A percentile compares a stretch with the other conserved stretches of the same genome.
These are phyloP conservation scores for Cinclus mexicanus DNA, from an alignment of 2,113 vertebrate genomes.

Conservation along the genomic window DNA sequence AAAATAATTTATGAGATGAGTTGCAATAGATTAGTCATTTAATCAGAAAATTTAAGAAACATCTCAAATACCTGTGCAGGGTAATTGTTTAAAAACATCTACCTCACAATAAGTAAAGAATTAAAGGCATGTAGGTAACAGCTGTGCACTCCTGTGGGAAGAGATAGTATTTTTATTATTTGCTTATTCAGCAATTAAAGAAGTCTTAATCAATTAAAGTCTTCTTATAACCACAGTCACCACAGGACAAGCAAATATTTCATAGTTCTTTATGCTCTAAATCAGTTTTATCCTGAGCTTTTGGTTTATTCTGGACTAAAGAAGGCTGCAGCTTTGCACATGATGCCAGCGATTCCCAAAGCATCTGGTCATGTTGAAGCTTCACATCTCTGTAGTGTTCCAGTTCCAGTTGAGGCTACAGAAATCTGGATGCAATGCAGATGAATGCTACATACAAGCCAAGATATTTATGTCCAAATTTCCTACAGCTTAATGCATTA, in stretches of 20 bases:
- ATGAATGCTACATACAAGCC: not conserved
- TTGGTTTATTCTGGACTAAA: not conserved
- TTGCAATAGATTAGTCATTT: not conserved
- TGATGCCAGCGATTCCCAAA: not conserved
- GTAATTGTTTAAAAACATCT: not conserved
- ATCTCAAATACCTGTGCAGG: not conserved
- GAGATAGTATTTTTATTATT: not conserved
- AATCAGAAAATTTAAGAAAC: not conserved
- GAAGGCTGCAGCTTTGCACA: not conserved
- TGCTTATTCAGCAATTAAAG: not conserved
- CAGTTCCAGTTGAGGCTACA: not conserved
- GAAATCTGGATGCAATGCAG: not conserved
- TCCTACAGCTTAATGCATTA: not conserved
- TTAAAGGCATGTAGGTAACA: not conserved
- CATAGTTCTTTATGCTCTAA: not conserved
- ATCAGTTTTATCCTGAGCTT: not conserved
- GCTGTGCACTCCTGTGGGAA: not conserved
- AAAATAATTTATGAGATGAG: not conserved
- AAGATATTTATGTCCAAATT: not conserved
- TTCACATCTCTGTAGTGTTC: not conserved
- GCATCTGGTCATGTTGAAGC: accelerated
- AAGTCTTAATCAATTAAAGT: not conserved
- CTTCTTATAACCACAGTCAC: not conserved
- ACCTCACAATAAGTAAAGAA: not conserved
- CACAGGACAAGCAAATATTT: not conserved